Evolutionary conservation across 2,113 vertebrate genomes (phyloP), one percentile per base, ranked within the genome.

Genomic region (Chaetodon trifascialis): DNA sequence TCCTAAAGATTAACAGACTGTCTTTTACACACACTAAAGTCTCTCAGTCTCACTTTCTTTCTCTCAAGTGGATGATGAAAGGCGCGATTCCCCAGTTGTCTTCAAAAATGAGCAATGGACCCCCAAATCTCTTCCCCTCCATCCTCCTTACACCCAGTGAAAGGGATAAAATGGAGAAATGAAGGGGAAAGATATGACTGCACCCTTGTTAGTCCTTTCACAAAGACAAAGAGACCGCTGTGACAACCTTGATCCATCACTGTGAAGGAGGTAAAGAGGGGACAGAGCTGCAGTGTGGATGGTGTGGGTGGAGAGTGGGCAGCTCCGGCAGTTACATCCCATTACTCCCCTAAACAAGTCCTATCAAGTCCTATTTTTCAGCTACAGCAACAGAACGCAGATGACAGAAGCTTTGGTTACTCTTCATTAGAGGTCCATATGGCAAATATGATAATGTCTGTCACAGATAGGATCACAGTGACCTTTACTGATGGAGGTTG

Each of bases 391-490:
- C 83, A 86, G 82, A 86, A 63, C 64, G 30, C 68, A 55, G 11
- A 74, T 67, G 87, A 91, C 87, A 93, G 87, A 87, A 83, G 89
- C 76, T 75, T 65, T 65, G 83, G 83, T 84, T 87, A 81, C 83
- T 89, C 91, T 88, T 92, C 91, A 93, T 91, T 91, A 93, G 30
- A 83, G 66, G 84, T 60, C 89, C 89, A 89, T 91, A 90, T 88
- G 91, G 91, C 79, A 81, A 71, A 84, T 85, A 84, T 81, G 91
- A 88, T 89, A 85, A 90, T 83, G 86, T 66, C 86, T 78, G 69
- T 68, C 86, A 85, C 81, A 67, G 85, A 88, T 44, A 76, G 30
- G 59, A 88, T 90, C 90, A 88, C 89, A 91, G 83, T 89, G 86
- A 91, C 88, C 91, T 89, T 88, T 80, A 90, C 66, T 89, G 91